Evolutionary conservation across 1,140 invertebrate genomes (phyloP).

Genomic region (Tetragnatha versicolor): DNA sequence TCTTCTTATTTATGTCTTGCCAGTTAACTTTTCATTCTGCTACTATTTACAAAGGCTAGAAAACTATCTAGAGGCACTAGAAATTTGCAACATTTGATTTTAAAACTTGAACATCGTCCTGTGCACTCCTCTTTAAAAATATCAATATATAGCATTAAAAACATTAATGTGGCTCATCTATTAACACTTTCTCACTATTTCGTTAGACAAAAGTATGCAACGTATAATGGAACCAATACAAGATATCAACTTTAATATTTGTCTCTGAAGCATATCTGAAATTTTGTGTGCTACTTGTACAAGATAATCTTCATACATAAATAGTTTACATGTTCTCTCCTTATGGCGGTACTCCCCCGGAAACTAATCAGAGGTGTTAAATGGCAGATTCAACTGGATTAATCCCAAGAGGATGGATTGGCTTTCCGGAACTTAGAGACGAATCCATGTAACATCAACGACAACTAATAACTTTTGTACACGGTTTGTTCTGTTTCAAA

Average conservation of each 20-base stretch:
- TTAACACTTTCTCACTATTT: slow-evolving; percentile 36
- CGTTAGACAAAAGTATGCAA: slow-evolving; percentile 10
- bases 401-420: too few species aligned
- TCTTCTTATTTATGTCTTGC: too few species aligned
- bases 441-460: slow-evolving; percentile 15
- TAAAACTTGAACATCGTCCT: slow-evolving; percentile 35
- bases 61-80: slow-evolving; percentile 42
- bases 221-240: not conserved
- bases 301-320: not conserved
- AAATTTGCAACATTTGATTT: slow-evolving; percentile 38
- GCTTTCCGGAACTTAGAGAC: too few species aligned
- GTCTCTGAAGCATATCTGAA: slow-evolving; percentile 5
- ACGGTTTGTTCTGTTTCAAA: slow-evolving; percentile 27
- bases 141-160: slow-evolving; percentile 38
- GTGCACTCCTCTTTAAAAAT: slow-evolving; percentile 33
- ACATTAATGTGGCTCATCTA: slow-evolving; percentile 9
- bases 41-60: slow-evolving; percentile 38
- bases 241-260: not conserved
- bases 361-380: slow-evolving; percentile 6
- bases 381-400: not conserved
- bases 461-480: slow-evolving; percentile 20
- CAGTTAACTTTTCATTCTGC: not conserved
- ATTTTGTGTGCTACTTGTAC: not conserved
- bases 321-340: slow-evolving; percentile 16
- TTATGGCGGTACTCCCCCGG: slow-evolving; percentile 29